Evolutionary conservation across 2,888 invertebrate genomes (phyloP).

Genomic region (Rhagonycha lutea): DNA sequence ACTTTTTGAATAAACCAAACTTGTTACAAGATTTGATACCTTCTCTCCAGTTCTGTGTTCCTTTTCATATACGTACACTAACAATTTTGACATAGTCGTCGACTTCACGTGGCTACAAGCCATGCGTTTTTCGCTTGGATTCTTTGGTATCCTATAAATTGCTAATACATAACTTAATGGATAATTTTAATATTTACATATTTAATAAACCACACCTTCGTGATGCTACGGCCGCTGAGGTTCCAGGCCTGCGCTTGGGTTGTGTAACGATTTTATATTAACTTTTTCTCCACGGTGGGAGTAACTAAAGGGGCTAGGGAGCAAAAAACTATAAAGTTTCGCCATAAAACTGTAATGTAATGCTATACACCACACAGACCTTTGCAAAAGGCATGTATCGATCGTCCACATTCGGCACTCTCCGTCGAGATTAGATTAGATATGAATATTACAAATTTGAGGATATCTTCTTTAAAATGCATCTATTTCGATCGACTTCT

Average conservation of each 20-base stretch:
- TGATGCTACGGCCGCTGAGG: conserved; percentile 18
- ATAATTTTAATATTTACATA: conserved; percentile 28
- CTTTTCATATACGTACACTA: not conserved
- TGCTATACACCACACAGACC: conserved; percentile 40
- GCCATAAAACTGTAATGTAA: conserved; percentile 49
- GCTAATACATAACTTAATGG: conserved; percentile 1
- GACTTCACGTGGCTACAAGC: not conserved
- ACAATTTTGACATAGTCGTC: not conserved
- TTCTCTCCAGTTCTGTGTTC: not conserved
- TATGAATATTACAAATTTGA: conserved; percentile 23
- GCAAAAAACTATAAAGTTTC: conserved; percentile 48
- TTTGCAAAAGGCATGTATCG: conserved; percentile 34
- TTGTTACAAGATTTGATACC: not conserved
- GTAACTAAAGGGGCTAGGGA: conserved; percentile 28
- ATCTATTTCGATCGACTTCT: not conserved
- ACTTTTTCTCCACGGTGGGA: conserved; percentile 27
- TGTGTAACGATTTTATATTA: conserved; percentile 45
- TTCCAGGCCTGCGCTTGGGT: conserved; percentile 28
- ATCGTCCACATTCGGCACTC: conserved; percentile 35
- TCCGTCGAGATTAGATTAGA: conserved; percentile 22
- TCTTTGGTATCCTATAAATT: not conserved
- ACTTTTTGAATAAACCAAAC: not conserved
- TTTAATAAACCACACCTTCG: conserved; percentile 31
- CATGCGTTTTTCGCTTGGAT: not conserved
- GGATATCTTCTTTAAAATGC: conserved; percentile 24